phyloP scores from a whole-genome alignment of 2,888 invertebrate genomes.

The Cryptus viduatorius region DNA sequence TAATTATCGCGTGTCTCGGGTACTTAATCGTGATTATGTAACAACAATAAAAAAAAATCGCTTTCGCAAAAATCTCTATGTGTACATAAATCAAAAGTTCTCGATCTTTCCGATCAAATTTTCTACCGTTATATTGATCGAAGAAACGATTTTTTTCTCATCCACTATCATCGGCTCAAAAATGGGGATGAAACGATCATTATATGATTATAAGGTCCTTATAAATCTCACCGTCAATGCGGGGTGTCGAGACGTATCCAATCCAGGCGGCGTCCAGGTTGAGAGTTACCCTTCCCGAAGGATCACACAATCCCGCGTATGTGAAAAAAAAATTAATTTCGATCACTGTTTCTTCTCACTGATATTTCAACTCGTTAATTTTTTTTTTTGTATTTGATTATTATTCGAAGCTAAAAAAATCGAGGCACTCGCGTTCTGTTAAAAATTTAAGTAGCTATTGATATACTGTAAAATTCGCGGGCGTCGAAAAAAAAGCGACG shows the following conservation, averaged over 20 bases:
- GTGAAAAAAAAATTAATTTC: constrained; percentile 23
- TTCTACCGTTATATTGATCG: too few relatives aligned
- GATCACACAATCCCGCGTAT: constrained; percentile 25
- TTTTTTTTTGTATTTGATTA: too few relatives aligned
- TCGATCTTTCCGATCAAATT: too few relatives aligned
- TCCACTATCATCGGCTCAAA: too few relatives aligned
- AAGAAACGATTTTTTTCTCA: too few relatives aligned
- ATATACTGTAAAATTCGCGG: constrained; percentile 3
- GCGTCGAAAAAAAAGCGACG: not conserved
- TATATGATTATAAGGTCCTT: not conserved
- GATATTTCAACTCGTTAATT: constrained; percentile 68
- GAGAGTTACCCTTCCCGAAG: constrained; percentile 50
- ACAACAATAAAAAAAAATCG: not conserved
- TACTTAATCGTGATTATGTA: constrained; percentile 25
- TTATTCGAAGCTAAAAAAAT: not conserved
- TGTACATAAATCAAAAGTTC: too few relatives aligned
- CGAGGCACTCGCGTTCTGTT: not conserved
- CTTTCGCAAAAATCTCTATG: not conserved
- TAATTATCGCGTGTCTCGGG: constrained; percentile 49
- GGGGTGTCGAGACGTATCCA: constrained; percentile 77
- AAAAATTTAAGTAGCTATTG: not conserved
- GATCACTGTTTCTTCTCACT: constrained; percentile 8
- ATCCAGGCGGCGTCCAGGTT: constrained; percentile 72
- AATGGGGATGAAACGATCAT: too few relatives aligned
- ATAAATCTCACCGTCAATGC: constrained; percentile 81